Percentiles rank a stretch among this genome's conserved stretches.
phyloP scores from a whole-genome alignment of 1,140 invertebrate species.

The Drosophila serrata region DNA sequence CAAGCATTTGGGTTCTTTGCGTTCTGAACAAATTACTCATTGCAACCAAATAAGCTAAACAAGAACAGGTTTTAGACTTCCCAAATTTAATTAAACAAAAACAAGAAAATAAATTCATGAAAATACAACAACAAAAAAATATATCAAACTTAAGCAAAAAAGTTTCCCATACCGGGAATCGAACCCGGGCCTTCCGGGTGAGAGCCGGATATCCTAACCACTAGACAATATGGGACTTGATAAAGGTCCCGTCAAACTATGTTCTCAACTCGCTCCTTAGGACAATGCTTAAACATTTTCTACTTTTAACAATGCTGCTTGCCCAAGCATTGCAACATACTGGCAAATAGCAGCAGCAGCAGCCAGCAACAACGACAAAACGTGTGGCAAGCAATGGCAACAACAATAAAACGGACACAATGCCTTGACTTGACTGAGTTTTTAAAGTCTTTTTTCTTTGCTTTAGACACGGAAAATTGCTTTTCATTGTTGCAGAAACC shows the following conservation, averaged over 20 bases:
- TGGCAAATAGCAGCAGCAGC: conserved; percentile 29
- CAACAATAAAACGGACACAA: conserved; percentile 61
- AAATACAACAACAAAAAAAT: not conserved
- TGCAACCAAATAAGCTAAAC: not conserved
- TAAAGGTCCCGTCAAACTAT: conserved; percentile 86
- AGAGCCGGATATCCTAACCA: conserved; percentile 94
- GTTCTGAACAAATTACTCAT: not conserved
- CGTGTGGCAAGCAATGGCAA: conserved; percentile 71
- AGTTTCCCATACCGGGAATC: conserved; percentile 92
- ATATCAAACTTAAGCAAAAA: conserved; percentile 4
- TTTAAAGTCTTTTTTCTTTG: conserved; percentile 42
- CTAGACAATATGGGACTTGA: conserved; percentile 88
- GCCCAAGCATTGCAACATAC: conserved; percentile 77
- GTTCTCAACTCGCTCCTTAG: not conserved
- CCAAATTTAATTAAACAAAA: not conserved
- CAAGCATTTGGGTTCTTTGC: not conserved
- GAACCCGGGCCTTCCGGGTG: conserved; percentile 94
- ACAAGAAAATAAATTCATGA: conserved; percentile 5
- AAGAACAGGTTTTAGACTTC: not conserved
- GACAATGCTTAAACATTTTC: too few species aligned
- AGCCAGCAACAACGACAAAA: conserved; percentile 61
- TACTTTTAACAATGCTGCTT: not conserved
- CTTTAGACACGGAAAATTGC: conserved; percentile 72
- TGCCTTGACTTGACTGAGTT: conserved; percentile 81
- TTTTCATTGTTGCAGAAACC: conserved; percentile 76